Conservation (phyloP, 2,888 invertebrate species). For the Timema podura region DNA sequence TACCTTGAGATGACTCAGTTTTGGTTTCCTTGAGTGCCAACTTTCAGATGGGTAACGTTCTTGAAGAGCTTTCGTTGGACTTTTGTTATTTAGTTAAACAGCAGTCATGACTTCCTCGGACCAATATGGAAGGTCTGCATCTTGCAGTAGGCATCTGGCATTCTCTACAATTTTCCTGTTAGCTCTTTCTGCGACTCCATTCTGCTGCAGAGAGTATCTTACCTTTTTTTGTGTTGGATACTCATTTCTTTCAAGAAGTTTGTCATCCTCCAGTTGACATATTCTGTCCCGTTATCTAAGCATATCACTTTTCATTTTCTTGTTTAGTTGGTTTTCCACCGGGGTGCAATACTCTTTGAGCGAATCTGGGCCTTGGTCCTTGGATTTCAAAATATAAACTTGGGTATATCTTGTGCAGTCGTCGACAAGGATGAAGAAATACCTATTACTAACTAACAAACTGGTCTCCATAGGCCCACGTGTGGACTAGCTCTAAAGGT, state of each 20-base stretch:
- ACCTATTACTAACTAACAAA: background rate
- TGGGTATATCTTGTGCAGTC: background rate
- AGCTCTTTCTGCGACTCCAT: background rate
- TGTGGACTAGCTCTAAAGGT: background rate
- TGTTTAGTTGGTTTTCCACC: background rate
- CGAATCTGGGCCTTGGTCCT: background rate
- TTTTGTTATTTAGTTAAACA: conserved; percentile 1
- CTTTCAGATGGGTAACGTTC: background rate
- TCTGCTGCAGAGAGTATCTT: background rate
- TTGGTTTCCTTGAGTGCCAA: conserved; percentile 1
- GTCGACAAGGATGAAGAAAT: background rate
- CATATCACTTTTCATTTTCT: background rate
- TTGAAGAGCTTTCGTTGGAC: background rate
- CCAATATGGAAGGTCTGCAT: conserved; percentile 6
- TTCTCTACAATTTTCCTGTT: conserved; percentile 6
- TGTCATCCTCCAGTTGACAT: background rate
- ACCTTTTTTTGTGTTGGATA: background rate
- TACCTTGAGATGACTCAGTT: background rate
- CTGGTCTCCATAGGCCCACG: background rate
- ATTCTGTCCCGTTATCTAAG: background rate
- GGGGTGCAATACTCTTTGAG: background rate
- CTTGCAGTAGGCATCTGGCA: background rate
- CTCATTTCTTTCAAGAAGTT: background rate
- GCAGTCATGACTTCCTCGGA: background rate
- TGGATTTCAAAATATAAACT: conserved; percentile 1